Base-by-base conservation (phyloP, 2,113 vertebrate species). In the Ondatra zibethicus region DNA sequence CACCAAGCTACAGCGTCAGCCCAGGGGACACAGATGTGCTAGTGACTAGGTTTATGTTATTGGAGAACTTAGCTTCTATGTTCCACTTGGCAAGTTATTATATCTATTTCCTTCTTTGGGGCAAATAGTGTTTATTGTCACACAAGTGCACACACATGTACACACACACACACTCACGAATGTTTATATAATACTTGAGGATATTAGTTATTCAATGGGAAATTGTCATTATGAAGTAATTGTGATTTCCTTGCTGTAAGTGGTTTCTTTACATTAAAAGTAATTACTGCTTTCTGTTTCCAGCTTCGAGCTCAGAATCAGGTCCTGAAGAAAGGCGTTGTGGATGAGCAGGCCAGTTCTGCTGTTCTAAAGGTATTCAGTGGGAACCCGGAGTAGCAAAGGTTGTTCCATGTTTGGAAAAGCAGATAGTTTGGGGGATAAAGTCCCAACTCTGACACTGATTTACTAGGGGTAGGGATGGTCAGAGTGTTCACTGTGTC, bases 231-330 rank as follows among this genome's bases (percentile, higher is more conserved):
- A 0, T 93, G 47, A 93, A 91, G 61, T 92, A 73, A 90, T 66
- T 47, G n/a, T 95, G 80, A 65, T 93, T 92, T 91, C 39, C 39
- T 95, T 96, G 45, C 55, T 78, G 1, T 76, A 77, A 65, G 27
- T 73, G n/a, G 78, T 88, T 94, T 21, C 50, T 93, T 89, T 90
- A 68, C 70, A 29, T 72, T 93, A 65, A 92, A 94, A 92, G 73
- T 98, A 92, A 97, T 55, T 84, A 63, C 17, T 63, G 21, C 98
- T 29, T 81, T 97, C 95, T 72, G 86, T 96, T 98, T 98, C 84
- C 98, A 99, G 99, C 99, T 99, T 97, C 99, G 99, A 45, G 99
- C 99, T 94, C 99, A 99, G 98, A 99, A 99, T 98, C 99, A 99
- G 98, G 99, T 99, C 39, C 96, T 99, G 97, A 99, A 99, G 98